These are phyloP conservation scores for Gallinago stenura DNA, from an alignment of 2,797 vertebrate genomes.

Conservation along the genomic window DNA sequence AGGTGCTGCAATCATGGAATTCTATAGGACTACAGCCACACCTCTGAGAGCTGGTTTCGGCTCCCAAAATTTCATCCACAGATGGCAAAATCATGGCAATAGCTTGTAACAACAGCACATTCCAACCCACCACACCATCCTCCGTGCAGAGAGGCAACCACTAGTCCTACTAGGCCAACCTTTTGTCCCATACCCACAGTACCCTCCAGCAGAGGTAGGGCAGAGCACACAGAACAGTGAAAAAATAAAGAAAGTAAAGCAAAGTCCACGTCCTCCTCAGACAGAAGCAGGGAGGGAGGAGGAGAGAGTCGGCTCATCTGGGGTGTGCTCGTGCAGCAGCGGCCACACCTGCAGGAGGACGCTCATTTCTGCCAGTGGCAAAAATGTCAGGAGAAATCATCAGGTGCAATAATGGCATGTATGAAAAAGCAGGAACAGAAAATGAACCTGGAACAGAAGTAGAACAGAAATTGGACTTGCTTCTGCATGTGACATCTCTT, in stretches of 20 bases:
- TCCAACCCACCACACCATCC: background rate
- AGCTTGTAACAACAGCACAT: background rate
- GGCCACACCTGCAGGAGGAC: background rate
- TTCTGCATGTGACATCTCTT: background rate
- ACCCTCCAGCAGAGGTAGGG: background rate
- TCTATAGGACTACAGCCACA: fast-evolving
- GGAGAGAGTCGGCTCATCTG: background rate
- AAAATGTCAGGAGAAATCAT: background rate
- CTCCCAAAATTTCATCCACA: background rate
- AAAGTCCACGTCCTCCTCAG: background rate
- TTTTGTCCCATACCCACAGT: fast-evolving
- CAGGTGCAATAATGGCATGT: background rate
- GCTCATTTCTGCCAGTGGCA: background rate
- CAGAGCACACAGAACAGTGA: background rate
- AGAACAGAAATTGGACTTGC: background rate
- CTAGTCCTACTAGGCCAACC: background rate
- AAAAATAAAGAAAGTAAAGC: background rate
- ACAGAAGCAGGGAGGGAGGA: background rate
- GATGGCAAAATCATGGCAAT: background rate
- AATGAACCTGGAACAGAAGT: background rate
- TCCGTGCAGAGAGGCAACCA: background rate
- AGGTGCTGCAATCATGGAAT: background rate
- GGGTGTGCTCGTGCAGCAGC: background rate
- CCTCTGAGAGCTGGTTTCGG: background rate
- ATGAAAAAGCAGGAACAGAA: background rate